These are phyloP conservation scores for Rhinatrema bivittatum DNA, from an alignment of 2,797 vertebrate genomes.

Conservation along the genomic window DNA sequence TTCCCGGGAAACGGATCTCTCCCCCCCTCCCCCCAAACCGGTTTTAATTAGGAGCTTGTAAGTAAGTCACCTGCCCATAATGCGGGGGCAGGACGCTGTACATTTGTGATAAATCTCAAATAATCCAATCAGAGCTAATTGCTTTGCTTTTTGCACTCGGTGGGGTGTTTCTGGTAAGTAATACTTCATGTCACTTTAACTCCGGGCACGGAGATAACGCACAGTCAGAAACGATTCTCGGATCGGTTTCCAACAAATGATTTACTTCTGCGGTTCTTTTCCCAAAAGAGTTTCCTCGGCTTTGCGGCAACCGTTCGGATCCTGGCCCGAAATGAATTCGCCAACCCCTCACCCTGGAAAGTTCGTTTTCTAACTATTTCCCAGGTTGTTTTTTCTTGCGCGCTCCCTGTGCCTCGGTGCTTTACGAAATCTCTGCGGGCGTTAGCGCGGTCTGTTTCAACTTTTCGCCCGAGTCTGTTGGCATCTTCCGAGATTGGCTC, in stretches of 20 bases:
- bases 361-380: too few species aligned
- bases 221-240: background rate
- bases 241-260: background rate
- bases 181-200: conserved; percentile 5
- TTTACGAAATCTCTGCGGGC: too few species aligned
- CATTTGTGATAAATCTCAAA: conserved; percentile 1
- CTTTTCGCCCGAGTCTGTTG: too few species aligned
- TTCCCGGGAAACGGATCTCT: too few species aligned
- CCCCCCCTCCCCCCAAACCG: background rate
- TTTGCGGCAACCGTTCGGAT: too few species aligned
- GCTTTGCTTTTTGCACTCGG: conserved; percentile 5
- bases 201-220: background rate
- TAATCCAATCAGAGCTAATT: conserved; percentile 13
- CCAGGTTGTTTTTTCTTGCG: too few species aligned
- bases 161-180: conserved; percentile 3
- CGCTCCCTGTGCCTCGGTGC: too few species aligned
- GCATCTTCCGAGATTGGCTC: too few species aligned
- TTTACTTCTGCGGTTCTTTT: background rate
- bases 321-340: too few species aligned
- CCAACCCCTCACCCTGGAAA: too few species aligned
- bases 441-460: too few species aligned
- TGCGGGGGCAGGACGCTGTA: background rate
- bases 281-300: background rate
- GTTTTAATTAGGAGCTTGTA: background rate
- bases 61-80: background rate